Percentiles rank a stretch among this genome's conserved stretches.
Conservation (phyloP, 2,797 vertebrate species). For the Myiotriccus ornatus region DNA sequence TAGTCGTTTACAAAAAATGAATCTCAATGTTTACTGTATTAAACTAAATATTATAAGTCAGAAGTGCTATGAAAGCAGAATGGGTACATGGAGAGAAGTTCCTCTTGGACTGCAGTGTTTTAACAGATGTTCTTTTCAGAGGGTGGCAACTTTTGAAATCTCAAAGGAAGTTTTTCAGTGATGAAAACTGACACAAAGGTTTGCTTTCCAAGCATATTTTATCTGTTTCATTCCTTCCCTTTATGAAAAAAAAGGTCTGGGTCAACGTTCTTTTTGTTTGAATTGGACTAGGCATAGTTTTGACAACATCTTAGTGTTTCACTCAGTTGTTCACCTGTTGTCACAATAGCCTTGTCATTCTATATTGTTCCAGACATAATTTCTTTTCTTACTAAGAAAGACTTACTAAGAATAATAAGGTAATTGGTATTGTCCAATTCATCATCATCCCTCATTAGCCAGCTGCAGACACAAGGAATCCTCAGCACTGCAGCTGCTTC, state of each 20-base stretch:
- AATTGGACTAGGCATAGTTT: not conserved
- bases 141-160: not conserved
- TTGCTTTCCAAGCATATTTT: not conserved
- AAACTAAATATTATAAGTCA: not conserved
- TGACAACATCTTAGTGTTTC: not conserved
- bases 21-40: not conserved
- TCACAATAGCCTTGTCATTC: not conserved
- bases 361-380: not conserved
- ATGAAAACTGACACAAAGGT: not conserved
- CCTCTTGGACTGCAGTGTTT: not conserved
- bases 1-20: fast-evolving
- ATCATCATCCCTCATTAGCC: not conserved
- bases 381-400: not conserved
- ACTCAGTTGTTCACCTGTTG: not conserved
- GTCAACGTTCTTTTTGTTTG: not conserved
- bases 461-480: not conserved
- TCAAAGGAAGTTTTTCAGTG: not conserved
- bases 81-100: not conserved
- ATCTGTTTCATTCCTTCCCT: not conserved
- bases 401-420: not conserved
- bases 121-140: not conserved
- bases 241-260: not conserved
- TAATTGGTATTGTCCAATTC: not conserved
- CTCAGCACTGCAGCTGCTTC: not conserved
- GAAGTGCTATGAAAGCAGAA: not conserved